Conservation (phyloP, 2,888 invertebrate species). For the Tethea ocularis region DNA sequence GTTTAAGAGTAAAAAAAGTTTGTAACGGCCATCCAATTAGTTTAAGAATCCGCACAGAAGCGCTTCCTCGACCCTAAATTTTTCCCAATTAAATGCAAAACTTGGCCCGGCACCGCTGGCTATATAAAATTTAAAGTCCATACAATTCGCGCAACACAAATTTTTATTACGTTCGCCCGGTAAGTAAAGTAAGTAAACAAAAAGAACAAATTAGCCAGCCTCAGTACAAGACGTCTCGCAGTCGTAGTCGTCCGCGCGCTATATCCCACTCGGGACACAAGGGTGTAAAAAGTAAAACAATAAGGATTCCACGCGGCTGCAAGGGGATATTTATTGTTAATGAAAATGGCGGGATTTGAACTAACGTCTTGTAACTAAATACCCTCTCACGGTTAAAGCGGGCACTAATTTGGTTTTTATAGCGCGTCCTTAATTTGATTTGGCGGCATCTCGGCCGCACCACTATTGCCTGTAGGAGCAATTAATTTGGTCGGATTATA, state of each 20-base stretch:
- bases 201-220: constrained; percentile 79
- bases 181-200: constrained; percentile 78
- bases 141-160: constrained; percentile 83
- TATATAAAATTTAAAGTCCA: constrained; percentile 83
- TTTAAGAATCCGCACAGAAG: constrained; percentile 81
- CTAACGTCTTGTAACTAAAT: constrained; percentile 85
- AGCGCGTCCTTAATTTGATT: constrained; percentile 84
- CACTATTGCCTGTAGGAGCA: constrained; percentile 82
- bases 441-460: constrained; percentile 81
- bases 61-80: constrained; percentile 78
- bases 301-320: constrained; percentile 81
- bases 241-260: constrained; percentile 66
- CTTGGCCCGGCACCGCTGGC: constrained; percentile 70
- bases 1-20: constrained; percentile 70
- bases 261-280: constrained; percentile 77
- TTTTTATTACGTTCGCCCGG: constrained; percentile 80
- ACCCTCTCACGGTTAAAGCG: constrained; percentile 84
- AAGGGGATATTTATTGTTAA: constrained; percentile 84
- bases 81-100: constrained; percentile 83
- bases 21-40: constrained; percentile 81
- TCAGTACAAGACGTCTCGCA: constrained; percentile 69
- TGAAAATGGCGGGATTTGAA: constrained; percentile 84
- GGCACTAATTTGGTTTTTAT: constrained; percentile 85
- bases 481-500: constrained; percentile 84
- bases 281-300: constrained; percentile 84